phyloP scores from a whole-genome alignment of 2,113 vertebrate genomes.

The Galbula dea region DNA sequence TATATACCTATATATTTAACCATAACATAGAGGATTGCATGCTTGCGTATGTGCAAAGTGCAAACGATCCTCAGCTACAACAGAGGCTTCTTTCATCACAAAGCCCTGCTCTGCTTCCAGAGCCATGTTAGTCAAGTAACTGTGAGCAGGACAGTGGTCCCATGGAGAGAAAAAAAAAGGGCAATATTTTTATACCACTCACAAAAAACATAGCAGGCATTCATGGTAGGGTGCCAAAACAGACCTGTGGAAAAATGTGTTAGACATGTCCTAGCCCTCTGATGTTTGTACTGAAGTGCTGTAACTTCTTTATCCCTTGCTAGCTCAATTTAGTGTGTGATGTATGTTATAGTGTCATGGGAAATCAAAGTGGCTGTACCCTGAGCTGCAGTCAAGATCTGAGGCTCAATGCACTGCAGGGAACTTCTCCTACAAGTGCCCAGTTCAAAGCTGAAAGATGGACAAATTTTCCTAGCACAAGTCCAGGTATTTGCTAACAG shows the following conservation, averaged over 20 bases:
- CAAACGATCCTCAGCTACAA: not conserved
- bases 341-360: not conserved
- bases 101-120: not conserved
- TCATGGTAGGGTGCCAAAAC: not conserved
- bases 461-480: not conserved
- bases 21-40: not conserved
- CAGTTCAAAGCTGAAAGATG: not conserved
- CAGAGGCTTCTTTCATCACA: not conserved
- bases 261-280: not conserved
- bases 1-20: not conserved
- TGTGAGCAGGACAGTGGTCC: not conserved
- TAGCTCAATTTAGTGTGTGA: not conserved
- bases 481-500: not conserved
- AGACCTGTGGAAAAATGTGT: not conserved
- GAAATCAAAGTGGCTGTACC: not conserved
- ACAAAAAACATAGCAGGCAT: not conserved
- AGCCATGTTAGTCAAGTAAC: accelerated
- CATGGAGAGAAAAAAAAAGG: not conserved
- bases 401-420: not conserved
- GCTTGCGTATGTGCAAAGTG: not conserved
- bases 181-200: not conserved
- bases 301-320: not conserved
- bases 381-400: not conserved
- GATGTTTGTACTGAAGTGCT: not conserved
- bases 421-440: not conserved